Percentiles rank a stretch among this genome's conserved stretches.
Conservation (phyloP, 2,888 invertebrate genomes). For the Acronicta leporina region DNA sequence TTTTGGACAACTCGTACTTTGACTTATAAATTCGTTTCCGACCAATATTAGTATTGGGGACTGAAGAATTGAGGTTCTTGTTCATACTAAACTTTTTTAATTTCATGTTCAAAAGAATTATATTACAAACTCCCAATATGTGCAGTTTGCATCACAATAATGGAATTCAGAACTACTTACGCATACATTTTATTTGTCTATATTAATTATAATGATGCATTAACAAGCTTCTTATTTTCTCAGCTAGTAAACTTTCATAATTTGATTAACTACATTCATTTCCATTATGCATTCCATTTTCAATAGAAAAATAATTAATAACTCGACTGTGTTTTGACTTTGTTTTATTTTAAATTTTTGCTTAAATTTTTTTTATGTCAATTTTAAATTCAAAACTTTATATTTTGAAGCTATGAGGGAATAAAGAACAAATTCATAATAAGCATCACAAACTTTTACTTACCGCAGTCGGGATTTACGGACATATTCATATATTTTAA, state of each 20-base stretch:
- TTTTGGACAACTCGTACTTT: not conserved
- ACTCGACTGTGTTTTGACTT: not conserved
- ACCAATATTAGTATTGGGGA: too few relatives aligned
- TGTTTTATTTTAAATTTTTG: too few relatives aligned
- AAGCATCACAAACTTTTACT: too few relatives aligned
- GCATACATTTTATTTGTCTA: not conserved
- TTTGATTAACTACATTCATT: slow-evolving; percentile 26
- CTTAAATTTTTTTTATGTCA: too few relatives aligned
- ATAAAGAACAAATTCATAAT: too few relatives aligned
- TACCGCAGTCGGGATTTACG: not conserved
- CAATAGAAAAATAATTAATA: not conserved
- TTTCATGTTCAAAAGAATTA: too few relatives aligned
- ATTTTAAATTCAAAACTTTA: too few relatives aligned
- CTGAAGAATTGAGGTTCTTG: too few relatives aligned
- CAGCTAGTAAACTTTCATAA: slow-evolving; percentile 39
- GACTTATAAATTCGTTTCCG: too few relatives aligned
- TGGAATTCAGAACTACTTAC: not conserved
- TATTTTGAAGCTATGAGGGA: too few relatives aligned
- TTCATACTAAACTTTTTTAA: too few relatives aligned
- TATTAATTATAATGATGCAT: slow-evolving; percentile 17
- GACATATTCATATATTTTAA: not conserved
- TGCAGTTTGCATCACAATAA: not conserved
- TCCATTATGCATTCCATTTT: slow-evolving; percentile 17
- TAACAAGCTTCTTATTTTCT: slow-evolving; percentile 50
- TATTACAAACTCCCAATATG: not conserved